Evolutionary conservation across 2,797 vertebrate genomes (phyloP), one percentile per base, ranked within the genome.

Genomic region (Galaxias olidus): DNA sequence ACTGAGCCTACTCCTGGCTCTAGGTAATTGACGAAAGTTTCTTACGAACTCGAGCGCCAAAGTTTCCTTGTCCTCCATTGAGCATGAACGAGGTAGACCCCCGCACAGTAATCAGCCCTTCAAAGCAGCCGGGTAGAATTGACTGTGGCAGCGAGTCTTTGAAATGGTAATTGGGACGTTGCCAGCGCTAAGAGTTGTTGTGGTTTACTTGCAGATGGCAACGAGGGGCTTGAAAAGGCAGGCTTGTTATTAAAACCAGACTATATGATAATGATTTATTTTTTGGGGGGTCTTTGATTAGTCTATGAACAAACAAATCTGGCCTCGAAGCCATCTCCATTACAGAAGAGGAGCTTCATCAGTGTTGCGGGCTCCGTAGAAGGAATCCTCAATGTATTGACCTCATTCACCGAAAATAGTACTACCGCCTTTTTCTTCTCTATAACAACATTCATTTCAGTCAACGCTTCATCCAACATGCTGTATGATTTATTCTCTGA

Each of bases 11-110:
- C 30, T 30, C 6, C 64, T 30, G 47, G 56, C 63, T 83, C 72
- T 72, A 79, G 72, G 46, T 48, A 62, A 82, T 74, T 77, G 47
- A 79, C 81, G 61, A 82, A 85, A 82, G 73, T 81, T 84, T 81
- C 69, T 72, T 69, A 78, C 51, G 10, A 75, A 76, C 69, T 75
- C 68, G 30, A 73, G 11, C 18, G 10, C 62, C 41, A 48, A 60
- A 20, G 8, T 75, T 76, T 77, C 64, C 30, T 30, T 30, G 30
- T 42, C 44, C 19, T 68, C 14, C 20, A 55, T 4, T 65, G 43
- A 20, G 61, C 59, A 53, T 75, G 63, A 76, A 68, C 66, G 55
- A 74, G 10, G 46, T 43, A 52, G 58, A 47, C 64, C 53, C 60
- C 30, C 57, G 30, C 30, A 30, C 70, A 64, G 63, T 69, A 82